These are phyloP conservation scores for Tetragnatha versicolor DNA, from an alignment of 1,140 invertebrate species.

Conservation along the genomic window DNA sequence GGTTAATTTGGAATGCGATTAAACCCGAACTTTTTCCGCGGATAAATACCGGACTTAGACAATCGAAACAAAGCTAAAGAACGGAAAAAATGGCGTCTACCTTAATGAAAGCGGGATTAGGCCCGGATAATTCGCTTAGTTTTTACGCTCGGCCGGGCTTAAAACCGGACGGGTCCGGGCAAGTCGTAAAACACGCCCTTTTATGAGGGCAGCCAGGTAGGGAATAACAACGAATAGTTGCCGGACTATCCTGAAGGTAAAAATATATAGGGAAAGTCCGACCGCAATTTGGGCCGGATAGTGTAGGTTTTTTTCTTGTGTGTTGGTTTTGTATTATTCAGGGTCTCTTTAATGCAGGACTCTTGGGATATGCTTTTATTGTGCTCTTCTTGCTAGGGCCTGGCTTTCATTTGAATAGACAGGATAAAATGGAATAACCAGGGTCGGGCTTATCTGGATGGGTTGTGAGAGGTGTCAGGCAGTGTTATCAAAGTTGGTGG, in stretches of 20 bases:
- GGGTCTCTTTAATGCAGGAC: conserved; percentile 1
- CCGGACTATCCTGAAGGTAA: no score
- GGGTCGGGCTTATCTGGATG: no score
- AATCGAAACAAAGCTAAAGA: not conserved
- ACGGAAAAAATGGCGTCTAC: not conserved
- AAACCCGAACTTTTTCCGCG: not conserved
- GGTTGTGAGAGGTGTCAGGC: no score
- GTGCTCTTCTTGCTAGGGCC: no score
- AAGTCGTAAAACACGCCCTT: conserved; percentile 16
- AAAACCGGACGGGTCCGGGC: not conserved
- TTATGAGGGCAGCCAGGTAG: not conserved
- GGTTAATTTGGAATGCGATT: not conserved
- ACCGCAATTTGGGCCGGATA: conserved; percentile 4
- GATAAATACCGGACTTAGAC: not conserved
- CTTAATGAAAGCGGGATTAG: conserved; percentile 23
- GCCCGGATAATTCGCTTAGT: conserved; percentile 23
- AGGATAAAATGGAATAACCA: no score
- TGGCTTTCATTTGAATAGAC: no score
- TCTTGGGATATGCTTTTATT: conserved; percentile 1
- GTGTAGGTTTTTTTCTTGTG: not conserved
- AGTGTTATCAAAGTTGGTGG: no score
- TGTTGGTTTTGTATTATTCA: conserved; percentile 1
- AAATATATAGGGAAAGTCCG: no score
- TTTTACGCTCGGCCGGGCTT: conserved; percentile 18
- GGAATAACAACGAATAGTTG: no score